A percentile compares a stretch with the other conserved stretches of the same genome.
Evolutionary conservation across 2,888 invertebrate genomes (phyloP).

Genomic region (Cantharis lateralis): DNA sequence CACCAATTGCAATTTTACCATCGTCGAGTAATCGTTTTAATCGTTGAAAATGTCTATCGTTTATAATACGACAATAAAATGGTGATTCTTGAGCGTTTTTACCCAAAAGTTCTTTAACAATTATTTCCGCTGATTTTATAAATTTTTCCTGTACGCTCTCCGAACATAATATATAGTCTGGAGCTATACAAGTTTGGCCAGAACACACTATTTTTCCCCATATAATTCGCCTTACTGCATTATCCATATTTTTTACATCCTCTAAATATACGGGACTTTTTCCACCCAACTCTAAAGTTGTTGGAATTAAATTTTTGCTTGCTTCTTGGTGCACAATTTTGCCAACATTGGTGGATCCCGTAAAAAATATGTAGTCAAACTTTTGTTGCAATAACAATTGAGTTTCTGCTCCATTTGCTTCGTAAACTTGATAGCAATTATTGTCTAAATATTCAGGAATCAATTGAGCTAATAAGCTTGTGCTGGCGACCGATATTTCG

Average conservation of each 20-base stretch:
- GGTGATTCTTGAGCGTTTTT: constrained; percentile 77
- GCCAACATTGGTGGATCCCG: constrained; percentile 68
- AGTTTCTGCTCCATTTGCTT: constrained; percentile 69
- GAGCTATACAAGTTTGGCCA: constrained; percentile 96
- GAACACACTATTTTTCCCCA: constrained; percentile 95
- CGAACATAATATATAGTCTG: constrained; percentile 84
- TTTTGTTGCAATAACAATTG: constrained; percentile 67
- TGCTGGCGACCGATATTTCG: constrained; percentile 75
- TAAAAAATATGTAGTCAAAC: constrained; percentile 81
- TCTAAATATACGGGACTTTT: constrained; percentile 91
- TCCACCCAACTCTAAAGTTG: constrained; percentile 75
- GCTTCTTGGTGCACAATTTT: constrained; percentile 73
- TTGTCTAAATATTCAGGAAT: constrained; percentile 86
- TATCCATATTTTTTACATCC: constrained; percentile 74
- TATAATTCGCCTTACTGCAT: constrained; percentile 79
- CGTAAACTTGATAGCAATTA: constrained; percentile 65
- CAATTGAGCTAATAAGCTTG: constrained; percentile 71
- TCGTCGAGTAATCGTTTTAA: constrained; percentile 65
- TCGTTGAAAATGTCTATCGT: constrained; percentile 77
- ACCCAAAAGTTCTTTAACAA: constrained; percentile 83
- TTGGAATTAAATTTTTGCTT: constrained; percentile 73
- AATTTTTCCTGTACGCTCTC: constrained; percentile 65
- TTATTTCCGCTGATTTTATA: constrained; percentile 66
- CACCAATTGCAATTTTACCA: constrained; percentile 77
- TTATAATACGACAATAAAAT: constrained; percentile 86